A percentile compares a stretch with the other conserved stretches of the same genome.
Evolutionary conservation across 1,140 invertebrate species (phyloP).

Genomic region (Heliconius hermathena): DNA sequence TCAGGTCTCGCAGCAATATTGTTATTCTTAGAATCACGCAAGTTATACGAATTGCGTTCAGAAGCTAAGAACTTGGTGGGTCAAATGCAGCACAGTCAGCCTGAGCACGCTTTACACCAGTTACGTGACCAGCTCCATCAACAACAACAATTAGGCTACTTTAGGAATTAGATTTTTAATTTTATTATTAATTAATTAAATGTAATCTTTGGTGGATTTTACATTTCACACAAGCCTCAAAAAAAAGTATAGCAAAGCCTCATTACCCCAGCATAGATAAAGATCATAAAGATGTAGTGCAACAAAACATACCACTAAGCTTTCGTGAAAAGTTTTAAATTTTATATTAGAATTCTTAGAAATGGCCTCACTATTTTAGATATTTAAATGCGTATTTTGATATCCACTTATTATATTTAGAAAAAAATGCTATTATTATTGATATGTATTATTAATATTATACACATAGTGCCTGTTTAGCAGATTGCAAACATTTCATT

Average conservation of each 20-base stretch:
- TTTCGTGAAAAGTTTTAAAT: neutral
- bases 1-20: constrained; percentile 85
- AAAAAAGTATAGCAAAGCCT: neutral
- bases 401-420: neutral
- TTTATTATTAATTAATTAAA: neutral
- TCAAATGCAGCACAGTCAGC: constrained; percentile 88
- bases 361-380: neutral
- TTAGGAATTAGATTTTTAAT: constrained; percentile 45
- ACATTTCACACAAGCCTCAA: neutral
- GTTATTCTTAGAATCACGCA: constrained; percentile 88
- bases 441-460: no score
- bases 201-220: neutral
- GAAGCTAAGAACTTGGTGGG: constrained; percentile 92
- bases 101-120: constrained; percentile 72
- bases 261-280: no score
- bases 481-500: neutral
- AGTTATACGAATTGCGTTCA: constrained; percentile 87
- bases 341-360: neutral
- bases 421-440: neutral
- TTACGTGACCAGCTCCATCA: constrained; percentile 79
- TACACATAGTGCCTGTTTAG: neutral
- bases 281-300: no score
- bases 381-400: neutral
- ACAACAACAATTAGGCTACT: constrained; percentile 57
- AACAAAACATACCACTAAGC: neutral